Conservation (phyloP, 2,888 invertebrate species). For the Agonopterix subpropinquella region DNA sequence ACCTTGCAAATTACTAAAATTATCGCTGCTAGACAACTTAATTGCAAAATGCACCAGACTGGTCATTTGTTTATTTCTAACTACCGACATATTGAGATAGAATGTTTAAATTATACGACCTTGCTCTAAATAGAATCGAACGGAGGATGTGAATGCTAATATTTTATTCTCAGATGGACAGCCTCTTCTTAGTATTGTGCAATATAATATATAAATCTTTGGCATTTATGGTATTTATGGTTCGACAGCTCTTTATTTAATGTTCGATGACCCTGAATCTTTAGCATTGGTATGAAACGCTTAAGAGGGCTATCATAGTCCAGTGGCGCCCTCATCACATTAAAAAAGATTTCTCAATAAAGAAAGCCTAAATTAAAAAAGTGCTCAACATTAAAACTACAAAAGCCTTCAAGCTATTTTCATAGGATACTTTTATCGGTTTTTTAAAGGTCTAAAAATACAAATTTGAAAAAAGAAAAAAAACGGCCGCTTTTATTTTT, state of each 20-base stretch:
- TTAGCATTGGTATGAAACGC: not conserved
- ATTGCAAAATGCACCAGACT: too few species aligned
- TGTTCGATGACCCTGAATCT: not conserved
- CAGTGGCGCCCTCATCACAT: too few species aligned
- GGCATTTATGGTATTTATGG: not conserved
- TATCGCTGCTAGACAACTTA: not conserved
- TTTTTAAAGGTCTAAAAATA: too few species aligned
- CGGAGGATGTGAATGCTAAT: not conserved
- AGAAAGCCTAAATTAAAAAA: too few species aligned
- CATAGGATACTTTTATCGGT: too few species aligned
- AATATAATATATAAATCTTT: not conserved
- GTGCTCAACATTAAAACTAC: too few species aligned
- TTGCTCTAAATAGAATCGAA: constrained; percentile 6
- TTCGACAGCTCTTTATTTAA: not conserved
- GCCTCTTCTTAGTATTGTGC: not conserved
- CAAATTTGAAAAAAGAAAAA: too few species aligned
- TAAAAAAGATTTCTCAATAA: too few species aligned
- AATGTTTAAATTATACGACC: constrained; percentile 5
- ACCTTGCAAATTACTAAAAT: not conserved
- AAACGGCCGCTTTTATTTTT: too few species aligned
- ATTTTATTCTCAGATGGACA: not conserved
- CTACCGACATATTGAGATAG: not conserved
- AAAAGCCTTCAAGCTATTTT: too few species aligned
- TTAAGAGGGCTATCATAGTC: too few species aligned
- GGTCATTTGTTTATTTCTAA: too few species aligned